Base-by-base conservation (phyloP, 1,140 invertebrate species). In the Tribolium madens region DNA sequence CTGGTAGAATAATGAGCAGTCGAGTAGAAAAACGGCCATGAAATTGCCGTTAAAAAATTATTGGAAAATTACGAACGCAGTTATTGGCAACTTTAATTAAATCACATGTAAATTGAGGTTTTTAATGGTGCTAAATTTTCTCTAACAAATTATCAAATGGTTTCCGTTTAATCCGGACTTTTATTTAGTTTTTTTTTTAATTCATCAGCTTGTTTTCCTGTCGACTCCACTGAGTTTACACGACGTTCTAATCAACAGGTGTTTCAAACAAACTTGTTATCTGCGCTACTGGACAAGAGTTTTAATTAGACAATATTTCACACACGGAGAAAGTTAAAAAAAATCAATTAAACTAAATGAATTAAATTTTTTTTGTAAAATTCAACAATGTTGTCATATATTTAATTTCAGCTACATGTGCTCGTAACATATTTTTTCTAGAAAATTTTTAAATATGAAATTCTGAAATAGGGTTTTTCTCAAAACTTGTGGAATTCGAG, bases 61-160 rank as follows among this genome's bases (percentile, higher is more conserved):
- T 26, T n/a, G 52, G 52, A 57, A 57, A 57, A 57, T 17, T 57
- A 57, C 52, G 17, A 18, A 57, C 14, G n/a, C 13, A 33, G 36
- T 64, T 33, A 33, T 64, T 64, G 21, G 3, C 21, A 26, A 14
- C 26, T 33, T 21, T 64, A 21, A 14, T 26, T 26, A 64, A 64
- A 33, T 64, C 9, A 36, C 57, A 64, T 64, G 26, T 64, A 33
- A 12, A 64, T n/a, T 14, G 48, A 10, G 6, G n/a, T 12, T 42
- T 50, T 50, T 50, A 33, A 64, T 64, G 26, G 57, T 26, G 57
- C 57, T 64, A 64, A 64, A 15, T 64, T 64, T 64, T 64, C 57
- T 64, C 26, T 12, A 64, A 64, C 57, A 64, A 64, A 64, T 64
- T 64, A 64, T 64, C 57, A 26, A 12, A 64, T 26, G n/a, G 12